phyloP scores from a whole-genome alignment of 2,113 vertebrate species.

The Sylvilagus bachmani region DNA sequence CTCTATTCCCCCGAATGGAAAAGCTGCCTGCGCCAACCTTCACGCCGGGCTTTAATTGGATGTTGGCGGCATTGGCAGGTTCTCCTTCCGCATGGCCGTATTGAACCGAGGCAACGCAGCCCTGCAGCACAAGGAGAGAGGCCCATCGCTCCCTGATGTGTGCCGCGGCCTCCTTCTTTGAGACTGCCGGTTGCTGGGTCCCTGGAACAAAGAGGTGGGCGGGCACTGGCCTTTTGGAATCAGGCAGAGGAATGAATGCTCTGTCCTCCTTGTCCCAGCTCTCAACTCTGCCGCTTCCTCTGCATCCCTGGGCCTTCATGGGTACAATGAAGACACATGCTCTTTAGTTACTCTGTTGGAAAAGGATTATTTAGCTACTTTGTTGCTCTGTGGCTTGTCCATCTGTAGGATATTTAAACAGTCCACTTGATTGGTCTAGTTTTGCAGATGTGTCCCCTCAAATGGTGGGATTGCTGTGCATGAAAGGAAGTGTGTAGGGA shows the following conservation, averaged over 20 bases:
- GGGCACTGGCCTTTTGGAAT: neutral
- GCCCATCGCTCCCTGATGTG: neutral
- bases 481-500: neutral
- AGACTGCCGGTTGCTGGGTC: neutral
- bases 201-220: neutral
- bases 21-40: neutral
- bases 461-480: neutral
- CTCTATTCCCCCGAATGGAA: neutral
- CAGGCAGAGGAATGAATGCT: neutral
- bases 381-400: conserved; percentile 47
- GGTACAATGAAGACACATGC: conserved; percentile 50
- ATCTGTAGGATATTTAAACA: conserved; percentile 65
- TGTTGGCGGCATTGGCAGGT: neutral
- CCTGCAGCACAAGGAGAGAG: neutral
- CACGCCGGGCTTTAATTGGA: neutral
- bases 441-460: neutral
- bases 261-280: neutral
- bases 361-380: conserved; percentile 42
- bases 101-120: neutral
- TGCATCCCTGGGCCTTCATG: conserved; percentile 43
- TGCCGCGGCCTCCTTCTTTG: neutral
- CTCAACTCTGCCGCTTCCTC: conserved; percentile 17
- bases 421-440: conserved; percentile 8
- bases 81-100: neutral
- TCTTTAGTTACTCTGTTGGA: conserved; percentile 67